Evolutionary conservation across 2,113 vertebrate species (phyloP).

Genomic region (Microcebus tavaratra): DNA sequence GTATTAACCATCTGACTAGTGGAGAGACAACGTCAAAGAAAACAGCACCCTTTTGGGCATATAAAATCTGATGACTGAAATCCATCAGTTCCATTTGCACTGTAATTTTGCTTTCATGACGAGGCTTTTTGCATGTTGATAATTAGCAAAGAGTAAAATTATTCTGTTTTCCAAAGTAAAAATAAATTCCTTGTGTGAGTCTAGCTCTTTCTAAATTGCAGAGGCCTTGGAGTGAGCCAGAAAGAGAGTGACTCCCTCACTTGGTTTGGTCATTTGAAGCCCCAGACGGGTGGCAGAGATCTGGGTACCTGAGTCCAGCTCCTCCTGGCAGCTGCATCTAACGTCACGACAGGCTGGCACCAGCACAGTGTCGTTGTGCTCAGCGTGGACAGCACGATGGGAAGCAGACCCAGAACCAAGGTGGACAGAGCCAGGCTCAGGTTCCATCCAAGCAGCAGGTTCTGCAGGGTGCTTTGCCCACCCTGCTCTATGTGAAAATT

Average conservation of each 20-base stretch:
- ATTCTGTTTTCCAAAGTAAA: background rate
- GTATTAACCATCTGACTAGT: background rate
- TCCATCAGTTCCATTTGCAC: background rate
- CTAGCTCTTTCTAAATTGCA: background rate
- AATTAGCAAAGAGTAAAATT: background rate
- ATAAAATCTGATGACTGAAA: background rate
- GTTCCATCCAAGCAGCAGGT: background rate
- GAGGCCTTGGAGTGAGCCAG: background rate
- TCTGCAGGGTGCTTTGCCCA: background rate
- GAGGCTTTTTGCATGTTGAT: background rate
- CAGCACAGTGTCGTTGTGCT: background rate
- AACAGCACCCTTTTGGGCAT: background rate
- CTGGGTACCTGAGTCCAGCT: background rate
- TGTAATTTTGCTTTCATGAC: background rate
- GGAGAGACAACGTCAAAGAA: background rate
- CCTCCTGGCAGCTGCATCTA: background rate
- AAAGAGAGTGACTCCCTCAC: background rate
- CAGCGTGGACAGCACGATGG: background rate
- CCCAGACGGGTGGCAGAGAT: background rate
- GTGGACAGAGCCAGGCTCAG: background rate
- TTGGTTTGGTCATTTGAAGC: background rate
- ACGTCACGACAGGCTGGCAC: background rate
- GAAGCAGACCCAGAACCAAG: background rate
- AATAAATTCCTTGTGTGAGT: background rate
- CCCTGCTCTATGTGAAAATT: background rate